Base-by-base conservation (phyloP, 2,797 vertebrate genomes). In the Diceros bicornis region DNA sequence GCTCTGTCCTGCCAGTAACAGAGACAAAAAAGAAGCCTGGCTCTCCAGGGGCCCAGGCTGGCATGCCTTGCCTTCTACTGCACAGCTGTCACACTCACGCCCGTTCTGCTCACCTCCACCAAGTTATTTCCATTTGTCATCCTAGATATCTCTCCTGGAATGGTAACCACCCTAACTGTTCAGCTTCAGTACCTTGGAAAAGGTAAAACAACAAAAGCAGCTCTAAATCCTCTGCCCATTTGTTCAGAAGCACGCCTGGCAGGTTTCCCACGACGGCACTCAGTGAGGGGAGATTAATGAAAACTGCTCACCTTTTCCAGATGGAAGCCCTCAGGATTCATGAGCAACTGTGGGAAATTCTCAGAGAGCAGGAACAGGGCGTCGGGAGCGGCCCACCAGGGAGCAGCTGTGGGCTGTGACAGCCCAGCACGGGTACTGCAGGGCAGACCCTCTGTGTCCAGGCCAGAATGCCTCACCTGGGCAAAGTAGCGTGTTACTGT, bases 11-110 rank as follows among this genome's bases (percentile, higher is more conserved):
- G 41, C 61, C 41, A 23, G 1, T 8, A 44, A 52, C 44, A 61
- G 21, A 83, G 41, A 21, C 18, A 6, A 17, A 47, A 44, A n/a
- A 47, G 44, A 77, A 83, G 52, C 50, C 44, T 68, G 27, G 18
- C n/a, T 59, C 47, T 32, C 32, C 1, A 0, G 27, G 4, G 25
- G 25, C n/a, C 62, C 16, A 7, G 17, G n/a, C 64, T 41, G 4
- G 20, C 0, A 0, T 37, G 16, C 55, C 32, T 14, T 62, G 4
- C 37, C 61, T 1, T 16, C 71, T 32, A 1, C 9, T 1, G 3
- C 29, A 47, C 4, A 2, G 66, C 59, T 47, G 17, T 11, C 47
- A 17, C 16, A 1, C 21, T 7, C 10, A 4, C 12, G 18, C 16
- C 13, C 8, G 3, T 29, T 55, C 62, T 57, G 62, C 72, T 62